phyloP scores from a whole-genome alignment of 2,797 vertebrate species.

The Rhabdophis nuchalis region DNA sequence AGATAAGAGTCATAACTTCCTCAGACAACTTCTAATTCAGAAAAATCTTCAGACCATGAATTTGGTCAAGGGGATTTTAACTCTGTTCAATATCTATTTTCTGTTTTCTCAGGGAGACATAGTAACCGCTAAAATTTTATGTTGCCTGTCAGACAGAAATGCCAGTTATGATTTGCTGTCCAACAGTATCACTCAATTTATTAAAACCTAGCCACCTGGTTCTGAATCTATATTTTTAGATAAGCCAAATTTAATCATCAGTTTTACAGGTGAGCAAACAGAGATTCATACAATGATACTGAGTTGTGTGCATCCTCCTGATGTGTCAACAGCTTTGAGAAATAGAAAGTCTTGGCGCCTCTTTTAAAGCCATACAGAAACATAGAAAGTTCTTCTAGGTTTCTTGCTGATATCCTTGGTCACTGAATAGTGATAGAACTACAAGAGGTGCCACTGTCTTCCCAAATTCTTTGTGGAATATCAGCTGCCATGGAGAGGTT shows the following conservation, averaged over 20 bases:
- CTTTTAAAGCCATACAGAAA: neutral
- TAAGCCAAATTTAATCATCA: neutral
- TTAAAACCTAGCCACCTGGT: neutral
- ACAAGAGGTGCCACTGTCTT: neutral
- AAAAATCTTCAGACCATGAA: neutral
- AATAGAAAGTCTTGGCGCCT: neutral
- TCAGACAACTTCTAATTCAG: neutral
- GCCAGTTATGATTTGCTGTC: constrained; percentile 17
- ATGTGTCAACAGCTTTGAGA: neutral
- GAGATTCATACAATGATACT: neutral
- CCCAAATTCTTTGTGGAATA: neutral
- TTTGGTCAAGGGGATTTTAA: neutral
- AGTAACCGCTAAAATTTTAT: neutral
- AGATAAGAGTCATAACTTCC: neutral
- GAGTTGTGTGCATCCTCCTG: neutral
- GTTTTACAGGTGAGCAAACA: neutral
- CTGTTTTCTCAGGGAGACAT: neutral
- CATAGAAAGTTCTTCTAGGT: neutral
- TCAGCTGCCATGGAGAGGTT: neutral
- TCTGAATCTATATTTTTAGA: neutral
- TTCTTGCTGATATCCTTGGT: neutral
- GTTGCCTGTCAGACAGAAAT: constrained; percentile 9
- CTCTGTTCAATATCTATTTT: constrained; percentile 32
- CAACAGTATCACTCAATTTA: neutral
- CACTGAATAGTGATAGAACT: neutral